These are phyloP conservation scores for Thysanoteuthis rhombus DNA, from an alignment of 2,888 invertebrate genomes.

Conservation along the genomic window DNA sequence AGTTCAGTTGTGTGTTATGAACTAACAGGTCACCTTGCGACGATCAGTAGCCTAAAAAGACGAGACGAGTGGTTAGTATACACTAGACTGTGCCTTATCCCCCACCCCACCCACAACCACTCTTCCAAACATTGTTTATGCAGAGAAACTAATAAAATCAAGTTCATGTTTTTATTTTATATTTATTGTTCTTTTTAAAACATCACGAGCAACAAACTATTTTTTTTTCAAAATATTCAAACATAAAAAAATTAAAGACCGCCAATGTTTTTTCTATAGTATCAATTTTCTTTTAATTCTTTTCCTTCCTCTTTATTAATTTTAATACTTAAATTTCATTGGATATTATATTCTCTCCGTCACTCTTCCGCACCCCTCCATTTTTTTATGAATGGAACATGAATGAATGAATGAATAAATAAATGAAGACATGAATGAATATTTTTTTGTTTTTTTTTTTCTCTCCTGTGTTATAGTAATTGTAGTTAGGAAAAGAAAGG, in stretches of 20 bases:
- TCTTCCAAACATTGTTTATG: too few relatives aligned
- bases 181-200: not conserved
- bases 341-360: not conserved
- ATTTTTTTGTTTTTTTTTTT: not conserved
- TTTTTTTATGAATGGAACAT: not conserved
- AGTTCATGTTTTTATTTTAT: too few relatives aligned
- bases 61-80: too few relatives aligned
- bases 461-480: not conserved
- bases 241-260: not conserved
- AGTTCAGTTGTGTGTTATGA: too few relatives aligned
- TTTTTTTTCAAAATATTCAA: not conserved
- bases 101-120: too few relatives aligned
- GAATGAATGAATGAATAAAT: not conserved
- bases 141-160: too few relatives aligned
- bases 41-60: too few relatives aligned
- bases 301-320: not conserved
- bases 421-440: not conserved
- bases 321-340: slow-evolving; percentile 12
- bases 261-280: not conserved
- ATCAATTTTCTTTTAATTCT: not conserved
- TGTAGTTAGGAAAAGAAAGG: not conserved
- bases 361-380: not conserved
- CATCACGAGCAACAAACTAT: not conserved
- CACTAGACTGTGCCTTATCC: too few relatives aligned
- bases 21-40: too few relatives aligned